These are phyloP conservation scores for Zaprionus vittiger DNA, from an alignment of 1,140 invertebrate species.

Conservation along the genomic window DNA sequence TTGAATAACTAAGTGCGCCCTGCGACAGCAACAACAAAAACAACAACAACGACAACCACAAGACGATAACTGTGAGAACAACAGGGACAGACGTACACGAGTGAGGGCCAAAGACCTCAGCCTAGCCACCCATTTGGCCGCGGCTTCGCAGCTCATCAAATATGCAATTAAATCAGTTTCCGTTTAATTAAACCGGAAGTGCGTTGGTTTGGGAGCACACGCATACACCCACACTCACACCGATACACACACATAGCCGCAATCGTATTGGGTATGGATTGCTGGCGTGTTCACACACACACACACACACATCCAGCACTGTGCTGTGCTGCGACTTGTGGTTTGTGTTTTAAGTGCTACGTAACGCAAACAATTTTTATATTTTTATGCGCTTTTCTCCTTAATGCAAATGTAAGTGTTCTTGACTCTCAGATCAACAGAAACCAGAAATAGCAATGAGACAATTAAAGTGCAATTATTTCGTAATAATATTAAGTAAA, in stretches of 20 bases:
- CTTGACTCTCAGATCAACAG: neutral
- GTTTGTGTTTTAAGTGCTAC: conserved; percentile 78
- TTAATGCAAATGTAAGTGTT: neutral
- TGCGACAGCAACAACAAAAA: conserved; percentile 31
- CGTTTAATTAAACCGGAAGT: conserved; percentile 84
- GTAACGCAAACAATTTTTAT: conserved; percentile 60
- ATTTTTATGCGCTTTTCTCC: conserved; percentile 70
- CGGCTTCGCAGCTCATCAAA: conserved; percentile 81
- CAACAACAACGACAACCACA: conserved; percentile 16
- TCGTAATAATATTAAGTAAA: neutral
- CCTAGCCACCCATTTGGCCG: conserved; percentile 63
- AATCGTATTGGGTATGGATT: conserved; percentile 65
- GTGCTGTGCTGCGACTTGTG: conserved; percentile 41
- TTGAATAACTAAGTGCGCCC: conserved; percentile 75
- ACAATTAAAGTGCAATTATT: neutral
- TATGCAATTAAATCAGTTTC: conserved; percentile 85
- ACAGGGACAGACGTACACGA: conserved; percentile 29
- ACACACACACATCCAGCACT: too few relatives aligned
- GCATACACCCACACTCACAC: conserved; percentile 28
- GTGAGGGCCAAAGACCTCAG: conserved; percentile 22
- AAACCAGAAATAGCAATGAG: neutral
- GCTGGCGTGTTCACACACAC: conserved; percentile 28
- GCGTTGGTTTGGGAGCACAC: conserved; percentile 66
- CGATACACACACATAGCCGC: conserved; percentile 19
- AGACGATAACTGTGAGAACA: conserved; percentile 19